These are phyloP conservation scores for Girardinichthys multiradiatus DNA, from an alignment of 2,113 vertebrate genomes.

Conservation along the genomic window DNA sequence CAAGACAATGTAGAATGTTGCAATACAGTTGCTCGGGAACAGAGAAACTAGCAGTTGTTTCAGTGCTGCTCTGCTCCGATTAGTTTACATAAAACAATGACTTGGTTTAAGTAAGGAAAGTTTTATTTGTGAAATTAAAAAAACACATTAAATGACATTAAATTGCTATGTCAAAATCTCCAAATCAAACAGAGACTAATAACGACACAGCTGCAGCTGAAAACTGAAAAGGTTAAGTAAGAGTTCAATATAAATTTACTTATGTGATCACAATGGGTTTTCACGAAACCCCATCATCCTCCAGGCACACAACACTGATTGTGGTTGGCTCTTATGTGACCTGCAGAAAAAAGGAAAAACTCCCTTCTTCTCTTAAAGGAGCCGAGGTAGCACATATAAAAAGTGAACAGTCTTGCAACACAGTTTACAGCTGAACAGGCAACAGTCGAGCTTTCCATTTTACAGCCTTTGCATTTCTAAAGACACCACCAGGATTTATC, in stretches of 20 bases:
- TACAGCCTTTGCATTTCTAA: background rate
- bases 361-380: background rate
- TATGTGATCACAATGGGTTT: background rate
- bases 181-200: background rate
- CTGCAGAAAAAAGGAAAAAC: background rate
- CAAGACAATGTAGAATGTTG: background rate
- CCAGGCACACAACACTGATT: background rate
- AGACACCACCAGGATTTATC: background rate
- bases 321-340: background rate
- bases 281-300: background rate
- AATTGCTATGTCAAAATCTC: background rate
- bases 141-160: too few relatives aligned
- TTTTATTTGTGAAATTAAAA: background rate
- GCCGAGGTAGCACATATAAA: slow-evolving; percentile 10
- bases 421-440: background rate
- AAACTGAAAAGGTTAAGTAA: too few relatives aligned
- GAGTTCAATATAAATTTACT: too few relatives aligned
- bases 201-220: background rate
- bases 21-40: background rate
- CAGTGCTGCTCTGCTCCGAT: background rate
- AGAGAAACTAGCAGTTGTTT: background rate
- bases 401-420: slow-evolving; percentile 5
- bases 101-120: background rate
- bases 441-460: background rate
- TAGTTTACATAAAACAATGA: background rate